Percentiles rank a stretch among this genome's conserved stretches.
These are phyloP conservation scores for Teleogryllus oceanicus DNA, from an alignment of 2,888 invertebrate genomes.

Conservation along the genomic window DNA sequence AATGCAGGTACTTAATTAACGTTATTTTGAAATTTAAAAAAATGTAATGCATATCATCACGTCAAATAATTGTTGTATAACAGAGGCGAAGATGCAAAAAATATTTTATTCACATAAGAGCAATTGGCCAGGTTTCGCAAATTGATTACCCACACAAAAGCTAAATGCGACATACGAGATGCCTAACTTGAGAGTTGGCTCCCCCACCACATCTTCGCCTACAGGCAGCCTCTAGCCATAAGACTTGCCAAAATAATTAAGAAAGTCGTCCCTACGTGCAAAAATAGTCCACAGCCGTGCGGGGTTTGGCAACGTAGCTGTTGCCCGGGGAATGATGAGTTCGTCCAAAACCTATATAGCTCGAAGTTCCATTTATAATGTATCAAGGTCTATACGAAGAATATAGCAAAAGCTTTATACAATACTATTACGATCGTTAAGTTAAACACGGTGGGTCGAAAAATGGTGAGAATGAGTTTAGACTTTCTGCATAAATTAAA, in stretches of 20 bases:
- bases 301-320: constrained; percentile 47
- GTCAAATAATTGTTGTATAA: too few relatives aligned
- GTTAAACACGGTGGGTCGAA: too few relatives aligned
- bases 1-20: too few relatives aligned
- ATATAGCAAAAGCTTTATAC: neutral
- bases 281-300: constrained; percentile 51
- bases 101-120: too few relatives aligned
- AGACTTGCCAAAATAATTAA: constrained; percentile 73
- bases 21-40: too few relatives aligned
- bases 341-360: constrained; percentile 12
- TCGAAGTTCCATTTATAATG: neutral
- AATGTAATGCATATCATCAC: too few relatives aligned
- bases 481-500: too few relatives aligned
- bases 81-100: too few relatives aligned
- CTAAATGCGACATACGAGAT: neutral
- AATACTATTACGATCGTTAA: too few relatives aligned
- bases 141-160: too few relatives aligned
- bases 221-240: constrained; percentile 28
- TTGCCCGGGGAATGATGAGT: constrained; percentile 36
- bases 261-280: constrained; percentile 64
- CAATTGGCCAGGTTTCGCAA: too few relatives aligned
- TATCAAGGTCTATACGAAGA: neutral
- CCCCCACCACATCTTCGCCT: constrained; percentile 26
- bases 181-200: neutral
- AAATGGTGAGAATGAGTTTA: too few relatives aligned